A percentile compares a stretch with the other conserved stretches of the same genome.
phyloP scores from a whole-genome alignment of 2,888 invertebrate genomes.

The Torymus texanus region DNA sequence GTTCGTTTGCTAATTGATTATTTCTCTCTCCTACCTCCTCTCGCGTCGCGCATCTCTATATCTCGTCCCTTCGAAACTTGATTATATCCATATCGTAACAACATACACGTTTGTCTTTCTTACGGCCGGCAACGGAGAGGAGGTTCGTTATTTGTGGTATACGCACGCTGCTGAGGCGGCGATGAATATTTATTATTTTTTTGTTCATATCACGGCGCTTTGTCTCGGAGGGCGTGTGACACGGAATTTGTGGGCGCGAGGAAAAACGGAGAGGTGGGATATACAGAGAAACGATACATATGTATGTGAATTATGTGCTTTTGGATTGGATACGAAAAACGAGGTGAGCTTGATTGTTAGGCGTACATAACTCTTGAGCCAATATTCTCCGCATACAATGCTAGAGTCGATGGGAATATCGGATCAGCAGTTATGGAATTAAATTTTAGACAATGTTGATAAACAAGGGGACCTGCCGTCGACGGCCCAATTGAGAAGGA shows the following conservation, averaged over 20 bases:
- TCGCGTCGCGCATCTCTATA: not conserved
- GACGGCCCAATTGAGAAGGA: not conserved
- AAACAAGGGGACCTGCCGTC: conserved; percentile 28
- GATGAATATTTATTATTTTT: conserved; percentile 29
- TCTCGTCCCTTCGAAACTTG: no score
- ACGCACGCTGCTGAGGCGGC: conserved; percentile 2
- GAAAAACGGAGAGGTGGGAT: conserved; percentile 6
- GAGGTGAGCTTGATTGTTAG: not conserved
- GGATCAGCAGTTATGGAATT: not conserved
- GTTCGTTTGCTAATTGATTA: conserved; percentile 37
- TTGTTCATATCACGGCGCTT: conserved; percentile 23
- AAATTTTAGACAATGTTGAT: not conserved
- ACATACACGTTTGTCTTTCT: not conserved
- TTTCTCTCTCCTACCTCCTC: conserved; percentile 23
- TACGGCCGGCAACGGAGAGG: not conserved
- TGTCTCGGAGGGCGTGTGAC: conserved; percentile 5
- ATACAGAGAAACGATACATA: not conserved
- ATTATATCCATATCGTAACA: no score
- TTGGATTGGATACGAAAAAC: not conserved
- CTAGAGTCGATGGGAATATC: not conserved
- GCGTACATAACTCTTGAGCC: no score
- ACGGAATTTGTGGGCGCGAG: not conserved
- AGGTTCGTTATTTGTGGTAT: conserved; percentile 19
- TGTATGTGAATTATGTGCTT: no score
- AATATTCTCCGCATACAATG: no score